A percentile compares a stretch with the other conserved stretches of the same genome.
These are phyloP conservation scores for Drosophila paulistorum DNA, from an alignment of 1,140 invertebrate genomes.

Conservation along the genomic window DNA sequence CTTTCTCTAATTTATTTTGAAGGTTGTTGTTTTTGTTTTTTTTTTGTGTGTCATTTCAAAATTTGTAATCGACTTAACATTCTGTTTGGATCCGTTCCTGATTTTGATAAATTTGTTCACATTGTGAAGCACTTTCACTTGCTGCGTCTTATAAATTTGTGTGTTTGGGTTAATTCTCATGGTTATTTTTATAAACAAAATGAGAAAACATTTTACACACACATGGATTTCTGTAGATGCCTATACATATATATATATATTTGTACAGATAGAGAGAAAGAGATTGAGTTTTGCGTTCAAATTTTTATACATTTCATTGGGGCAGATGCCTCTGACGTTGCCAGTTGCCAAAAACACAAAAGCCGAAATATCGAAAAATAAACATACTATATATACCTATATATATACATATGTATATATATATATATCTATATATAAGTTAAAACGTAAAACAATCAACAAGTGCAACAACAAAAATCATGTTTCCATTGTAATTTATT, in stretches of 20 bases:
- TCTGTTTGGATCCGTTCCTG: background rate
- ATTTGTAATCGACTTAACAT: background rate
- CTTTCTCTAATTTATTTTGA: no score
- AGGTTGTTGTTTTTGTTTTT: no score
- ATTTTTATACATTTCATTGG: conserved; percentile 42
- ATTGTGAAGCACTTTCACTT: conserved; percentile 4
- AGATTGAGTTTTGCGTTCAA: conserved; percentile 26
- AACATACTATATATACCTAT: no score
- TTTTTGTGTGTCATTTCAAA: background rate
- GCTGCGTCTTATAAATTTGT: conserved; percentile 5
- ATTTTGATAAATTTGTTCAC: conserved; percentile 7
- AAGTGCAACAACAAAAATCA: conserved; percentile 15
- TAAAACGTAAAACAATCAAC: conserved; percentile 26
- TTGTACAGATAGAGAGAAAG: conserved; percentile 12
- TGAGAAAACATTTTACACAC: background rate
- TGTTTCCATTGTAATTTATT: conserved; percentile 32
- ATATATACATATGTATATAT: no score
- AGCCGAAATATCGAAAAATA: background rate
- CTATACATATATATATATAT: background rate
- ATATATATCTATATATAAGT: conserved; percentile 10
- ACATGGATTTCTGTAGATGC: background rate
- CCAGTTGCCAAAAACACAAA: conserved; percentile 24
- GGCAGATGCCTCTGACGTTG: conserved; percentile 54
- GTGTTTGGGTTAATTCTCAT: background rate
- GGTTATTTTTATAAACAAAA: conserved; percentile 13